Evolutionary conservation across 2,888 invertebrate genomes (phyloP).

Genomic region (Opisthograptis luteolata): DNA sequence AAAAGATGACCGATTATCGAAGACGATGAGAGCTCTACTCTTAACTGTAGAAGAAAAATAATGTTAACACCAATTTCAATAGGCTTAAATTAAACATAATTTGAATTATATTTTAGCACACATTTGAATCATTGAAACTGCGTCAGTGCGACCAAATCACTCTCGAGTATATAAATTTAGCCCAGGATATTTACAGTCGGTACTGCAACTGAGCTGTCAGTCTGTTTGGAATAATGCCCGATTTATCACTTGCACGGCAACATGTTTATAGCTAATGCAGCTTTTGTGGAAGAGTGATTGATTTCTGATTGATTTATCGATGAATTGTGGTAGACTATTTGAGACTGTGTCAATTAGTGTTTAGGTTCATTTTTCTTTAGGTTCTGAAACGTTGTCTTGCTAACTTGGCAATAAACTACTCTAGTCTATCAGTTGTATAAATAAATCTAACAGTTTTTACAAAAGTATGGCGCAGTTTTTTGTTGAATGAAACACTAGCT

Average conservation of each 20-base stretch:
- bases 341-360: constrained; percentile 3
- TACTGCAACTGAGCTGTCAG: constrained; percentile 41
- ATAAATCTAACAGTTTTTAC: constrained; percentile 1
- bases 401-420: constrained; percentile 1
- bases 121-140: constrained; percentile 22
- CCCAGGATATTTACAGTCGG: constrained; percentile 30
- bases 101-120: constrained; percentile 23
- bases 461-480: background rate
- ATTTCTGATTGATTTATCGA: constrained; percentile 35
- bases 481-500: background rate
- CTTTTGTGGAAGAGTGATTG: constrained; percentile 36
- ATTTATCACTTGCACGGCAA: constrained; percentile 46
- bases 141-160: constrained; percentile 20
- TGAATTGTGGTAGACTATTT: constrained; percentile 9
- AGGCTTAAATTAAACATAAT: background rate
- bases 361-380: constrained; percentile 5
- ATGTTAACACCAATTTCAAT: constrained; percentile 3
- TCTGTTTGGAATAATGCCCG: constrained; percentile 52
- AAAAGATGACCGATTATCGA: too few species aligned
- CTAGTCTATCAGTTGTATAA: constrained; percentile 5
- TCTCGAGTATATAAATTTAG: constrained; percentile 26
- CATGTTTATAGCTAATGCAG: constrained; percentile 46
- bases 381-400: background rate
- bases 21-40: too few species aligned
- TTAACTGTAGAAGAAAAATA: too few species aligned